Conservation (phyloP, 2,888 invertebrate species). For the Phaedon cochleariae region DNA sequence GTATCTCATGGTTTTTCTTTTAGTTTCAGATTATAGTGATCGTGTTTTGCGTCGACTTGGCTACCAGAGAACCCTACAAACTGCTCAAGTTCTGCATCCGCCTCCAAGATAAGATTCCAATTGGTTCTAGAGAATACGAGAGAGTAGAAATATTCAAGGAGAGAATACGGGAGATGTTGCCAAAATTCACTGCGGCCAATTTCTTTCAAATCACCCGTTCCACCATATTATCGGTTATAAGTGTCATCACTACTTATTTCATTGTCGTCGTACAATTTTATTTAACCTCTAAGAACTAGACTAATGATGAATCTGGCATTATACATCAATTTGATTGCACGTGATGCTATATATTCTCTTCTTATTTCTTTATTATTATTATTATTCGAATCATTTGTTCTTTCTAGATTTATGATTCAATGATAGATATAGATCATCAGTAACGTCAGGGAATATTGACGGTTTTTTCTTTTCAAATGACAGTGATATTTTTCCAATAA, state of each 20-base stretch:
- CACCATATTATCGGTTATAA: background rate
- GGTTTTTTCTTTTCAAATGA: too few relatives aligned
- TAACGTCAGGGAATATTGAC: too few relatives aligned
- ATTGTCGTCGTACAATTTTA: slow-evolving; percentile 4
- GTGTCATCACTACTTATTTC: background rate
- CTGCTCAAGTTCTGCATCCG: slow-evolving; percentile 2
- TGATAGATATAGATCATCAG: too few relatives aligned
- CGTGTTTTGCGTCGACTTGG: background rate
- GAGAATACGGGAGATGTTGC: background rate
- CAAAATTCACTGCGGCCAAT: slow-evolving; percentile 1
- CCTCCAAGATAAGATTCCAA: background rate
- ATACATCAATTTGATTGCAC: too few relatives aligned
- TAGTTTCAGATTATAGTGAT: background rate
- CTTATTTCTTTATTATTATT: too few relatives aligned
- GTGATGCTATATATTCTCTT: too few relatives aligned
- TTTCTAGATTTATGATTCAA: too few relatives aligned
- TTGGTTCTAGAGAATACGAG: background rate
- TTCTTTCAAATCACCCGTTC: slow-evolving; percentile 12
- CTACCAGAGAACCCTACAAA: slow-evolving; percentile 4
- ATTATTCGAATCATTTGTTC: too few relatives aligned
- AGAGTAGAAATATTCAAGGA: background rate
- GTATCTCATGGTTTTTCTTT: background rate
- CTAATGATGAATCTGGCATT: background rate
- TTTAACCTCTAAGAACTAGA: background rate
- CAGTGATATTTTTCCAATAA: too few relatives aligned